Base-by-base conservation (phyloP, 2,113 vertebrate genomes). In the Helogale parvula region DNA sequence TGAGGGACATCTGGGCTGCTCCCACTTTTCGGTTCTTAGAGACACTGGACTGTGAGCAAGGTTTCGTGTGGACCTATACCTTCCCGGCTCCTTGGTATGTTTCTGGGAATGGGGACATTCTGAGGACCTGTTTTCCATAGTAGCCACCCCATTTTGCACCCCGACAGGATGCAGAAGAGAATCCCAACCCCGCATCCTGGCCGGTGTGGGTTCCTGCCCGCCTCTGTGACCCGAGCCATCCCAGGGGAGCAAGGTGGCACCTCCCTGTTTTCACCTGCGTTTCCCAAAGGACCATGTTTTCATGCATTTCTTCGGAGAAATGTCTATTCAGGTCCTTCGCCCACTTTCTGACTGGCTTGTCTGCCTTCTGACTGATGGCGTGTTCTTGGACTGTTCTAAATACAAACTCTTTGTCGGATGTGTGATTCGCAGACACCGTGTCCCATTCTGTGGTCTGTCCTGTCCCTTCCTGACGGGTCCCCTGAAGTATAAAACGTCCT, bases 181-280 rank as follows among this genome's bases (percentile, higher is more conserved):
- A 4, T 41, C n/a, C 80, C 33, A 16, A n/a, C 6, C 14, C 72
- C 31, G 1, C 54, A 15, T 47, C 25, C 69, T 38, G 54, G 11
- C 57, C 27, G 15, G 21, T 12, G 1, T 54, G 16, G 12, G 29
- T 8, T 45, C 35, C 9, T 1, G 0, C 14, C 2, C 13, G 21
- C 52, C 50, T 35, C 45, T 50, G 15, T 21, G 2, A 10, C 6
- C 41, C 27, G 3, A 23, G 21, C 72, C 52, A n/a, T 8, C 47
- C 74, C 4, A 14, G 54, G 25, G 50, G 5, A 19, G n/a, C 8
- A 31, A 57, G 45, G 19, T 8, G 35, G 79, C 1, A 3, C 35
- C 45, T 35, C 23, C 5, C 0, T 7, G 63, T 38, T 95, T 7
- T 15, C 23, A 45, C 7, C 5, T 71, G 27, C 7, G 3, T 85